These are phyloP conservation scores for Psilopsiagon aymara DNA, from an alignment of 2,113 vertebrate species.

Conservation along the genomic window DNA sequence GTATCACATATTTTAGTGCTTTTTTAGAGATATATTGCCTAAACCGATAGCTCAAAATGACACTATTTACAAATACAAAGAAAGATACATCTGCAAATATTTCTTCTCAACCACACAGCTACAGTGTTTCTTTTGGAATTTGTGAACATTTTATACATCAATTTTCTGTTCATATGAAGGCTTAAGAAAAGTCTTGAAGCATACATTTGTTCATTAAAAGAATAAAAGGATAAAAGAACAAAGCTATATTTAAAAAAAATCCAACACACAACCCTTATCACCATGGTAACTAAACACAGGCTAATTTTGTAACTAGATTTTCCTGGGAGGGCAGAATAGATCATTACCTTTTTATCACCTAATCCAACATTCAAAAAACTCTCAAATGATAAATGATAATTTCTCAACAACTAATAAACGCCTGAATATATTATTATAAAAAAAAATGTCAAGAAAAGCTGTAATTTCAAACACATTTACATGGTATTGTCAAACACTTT, in stretches of 20 bases:
- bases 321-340: background rate
- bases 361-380: background rate
- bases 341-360: background rate
- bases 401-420: background rate
- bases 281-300: conserved; percentile 33
- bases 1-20: background rate
- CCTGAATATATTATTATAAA: background rate
- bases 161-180: background rate
- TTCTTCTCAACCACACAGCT: background rate
- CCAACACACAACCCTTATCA: background rate
- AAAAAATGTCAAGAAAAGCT: background rate
- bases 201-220: background rate
- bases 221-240: background rate
- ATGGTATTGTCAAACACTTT: background rate
- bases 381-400: background rate
- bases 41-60: background rate
- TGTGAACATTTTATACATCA: background rate
- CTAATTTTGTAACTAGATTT: background rate
- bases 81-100: background rate
- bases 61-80: background rate
- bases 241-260: background rate
- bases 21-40: background rate
- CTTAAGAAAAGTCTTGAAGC: background rate
- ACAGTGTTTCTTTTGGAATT: background rate
- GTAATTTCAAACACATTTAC: background rate